Base-by-base conservation (phyloP, 2,888 invertebrate genomes). In the Amiota communis region DNA sequence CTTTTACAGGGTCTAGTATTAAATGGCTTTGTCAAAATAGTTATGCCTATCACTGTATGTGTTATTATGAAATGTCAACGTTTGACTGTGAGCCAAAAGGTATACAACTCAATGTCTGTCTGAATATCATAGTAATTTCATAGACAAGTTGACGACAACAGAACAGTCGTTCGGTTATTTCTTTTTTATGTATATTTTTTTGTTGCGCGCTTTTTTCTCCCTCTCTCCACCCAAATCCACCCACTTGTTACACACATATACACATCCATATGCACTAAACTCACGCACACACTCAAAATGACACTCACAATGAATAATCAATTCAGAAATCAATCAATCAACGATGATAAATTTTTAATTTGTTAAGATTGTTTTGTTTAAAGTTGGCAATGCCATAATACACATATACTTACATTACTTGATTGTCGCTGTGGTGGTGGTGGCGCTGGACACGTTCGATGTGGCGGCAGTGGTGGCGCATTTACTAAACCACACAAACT, bases 391-490 rank as follows among this genome's bases (percentile, higher is more conserved):
- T n/a, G 64, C 2, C 36, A 36, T 36, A 36, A 36, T 13, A 64
- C 8, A 15, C 9, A 10, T 13, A 46, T 78, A 87, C 89, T 89
- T 79, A 89, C 89, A 82, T 85, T 88, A 82, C 85, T 86, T 10
- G 88, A 81, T 76, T 89, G 89, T 49, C 90, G 84, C 70, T 85
- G 87, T 47, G 90, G 90, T 48, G 89, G 89, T n/a, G 89, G 90
- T 64, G 90, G 90, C 36, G 88, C 87, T 70, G 90, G 90, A 77
- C 89, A 88, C 67, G 84, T 87, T 78, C 90, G 87, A 80, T 90
- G 90, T 23, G 90, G 89, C 64, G 90, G 90, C 77, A 89, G 78
- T 64, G 90, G 89, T 72, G 90, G 90, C 53, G 89, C 88, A 81
- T 84, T 87, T 47, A 84, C 78, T 75, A 84, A 81, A 1, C 85